These are phyloP conservation scores for Armadillidium nasatum DNA, from an alignment of 1,140 invertebrate species.

Conservation along the genomic window DNA sequence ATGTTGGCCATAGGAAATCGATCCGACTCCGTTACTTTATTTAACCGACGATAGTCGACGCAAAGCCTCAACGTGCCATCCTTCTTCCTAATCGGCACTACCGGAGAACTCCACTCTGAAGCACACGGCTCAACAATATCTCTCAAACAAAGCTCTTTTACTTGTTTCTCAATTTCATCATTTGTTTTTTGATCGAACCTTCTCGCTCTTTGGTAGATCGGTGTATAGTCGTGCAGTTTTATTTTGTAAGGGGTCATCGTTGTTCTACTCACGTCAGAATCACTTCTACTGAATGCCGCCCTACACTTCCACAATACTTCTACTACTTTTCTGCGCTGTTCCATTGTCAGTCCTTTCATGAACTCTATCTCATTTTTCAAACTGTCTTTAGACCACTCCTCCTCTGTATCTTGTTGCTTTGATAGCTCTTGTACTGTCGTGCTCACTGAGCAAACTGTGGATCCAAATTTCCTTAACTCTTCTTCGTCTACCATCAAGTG, in stretches of 20 bases:
- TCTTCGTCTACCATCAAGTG: too few species aligned
- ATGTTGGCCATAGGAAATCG: slow-evolving; percentile 1
- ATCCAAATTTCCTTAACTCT: too few species aligned
- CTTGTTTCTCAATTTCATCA: too few species aligned
- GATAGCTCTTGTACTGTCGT: too few species aligned
- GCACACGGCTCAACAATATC: neutral
- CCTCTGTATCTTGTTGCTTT: too few species aligned
- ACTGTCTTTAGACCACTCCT: too few species aligned
- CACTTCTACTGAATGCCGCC: neutral
- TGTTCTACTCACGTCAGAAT: neutral
- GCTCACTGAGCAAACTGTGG: too few species aligned
- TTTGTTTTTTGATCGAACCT: neutral
- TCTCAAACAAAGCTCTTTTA: neutral
- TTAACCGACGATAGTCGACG: neutral
- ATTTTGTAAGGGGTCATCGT: neutral
- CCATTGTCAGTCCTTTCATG: too few species aligned
- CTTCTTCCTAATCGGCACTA: slow-evolving; percentile 7
- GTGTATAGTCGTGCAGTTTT: neutral
- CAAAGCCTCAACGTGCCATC: slow-evolving; percentile 14
- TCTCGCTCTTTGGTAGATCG: neutral
- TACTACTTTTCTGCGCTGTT: neutral
- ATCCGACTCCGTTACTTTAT: slow-evolving; percentile 14
- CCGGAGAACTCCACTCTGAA: slow-evolving; percentile 9
- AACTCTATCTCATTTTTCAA: too few species aligned
- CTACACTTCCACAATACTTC: neutral